Evolutionary conservation across 2,797 vertebrate genomes (phyloP).

Genomic region (Aplochiton taeniatus): DNA sequence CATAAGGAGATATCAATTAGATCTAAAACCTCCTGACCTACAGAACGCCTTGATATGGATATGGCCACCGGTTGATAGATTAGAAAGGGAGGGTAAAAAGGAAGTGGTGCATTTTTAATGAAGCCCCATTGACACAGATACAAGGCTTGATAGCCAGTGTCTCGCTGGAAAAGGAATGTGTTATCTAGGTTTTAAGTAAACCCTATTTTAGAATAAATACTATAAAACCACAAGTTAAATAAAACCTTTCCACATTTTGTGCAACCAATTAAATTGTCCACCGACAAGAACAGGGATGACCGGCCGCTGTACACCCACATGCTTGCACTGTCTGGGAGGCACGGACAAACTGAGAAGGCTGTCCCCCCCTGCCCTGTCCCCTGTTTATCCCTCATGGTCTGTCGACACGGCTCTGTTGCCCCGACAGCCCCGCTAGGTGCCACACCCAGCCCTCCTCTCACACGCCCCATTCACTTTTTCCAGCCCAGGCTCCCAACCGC

Average conservation of each 20-base stretch:
- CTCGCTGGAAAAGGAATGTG: constrained; percentile 12
- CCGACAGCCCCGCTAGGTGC: constrained; percentile 57
- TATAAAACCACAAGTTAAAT: background rate
- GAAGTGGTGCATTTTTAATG: constrained; percentile 63
- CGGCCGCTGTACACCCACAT: too few relatives aligned
- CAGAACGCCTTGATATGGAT: constrained; percentile 55
- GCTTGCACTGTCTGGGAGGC: too few relatives aligned
- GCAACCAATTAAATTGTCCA: too few relatives aligned
- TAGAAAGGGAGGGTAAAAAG: constrained; percentile 36
- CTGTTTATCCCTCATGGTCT: constrained; percentile 63
- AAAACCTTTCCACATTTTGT: too few relatives aligned
- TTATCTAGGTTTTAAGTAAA: background rate
- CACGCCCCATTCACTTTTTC: constrained; percentile 80
- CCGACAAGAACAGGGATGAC: too few relatives aligned
- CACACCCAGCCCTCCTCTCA: constrained; percentile 56
- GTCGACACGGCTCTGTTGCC: constrained; percentile 65
- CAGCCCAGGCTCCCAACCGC: constrained; percentile 68
- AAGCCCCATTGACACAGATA: constrained; percentile 37
- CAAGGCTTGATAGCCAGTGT: constrained; percentile 18
- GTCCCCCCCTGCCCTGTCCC: constrained; percentile 60
- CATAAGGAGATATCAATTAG: constrained; percentile 35
- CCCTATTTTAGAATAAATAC: background rate
- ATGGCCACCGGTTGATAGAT: constrained; percentile 40
- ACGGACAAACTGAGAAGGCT: background rate
- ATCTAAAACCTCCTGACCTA: constrained; percentile 44